Base-by-base conservation (phyloP, 2,113 vertebrate species). In the Thomomys bottae region DNA sequence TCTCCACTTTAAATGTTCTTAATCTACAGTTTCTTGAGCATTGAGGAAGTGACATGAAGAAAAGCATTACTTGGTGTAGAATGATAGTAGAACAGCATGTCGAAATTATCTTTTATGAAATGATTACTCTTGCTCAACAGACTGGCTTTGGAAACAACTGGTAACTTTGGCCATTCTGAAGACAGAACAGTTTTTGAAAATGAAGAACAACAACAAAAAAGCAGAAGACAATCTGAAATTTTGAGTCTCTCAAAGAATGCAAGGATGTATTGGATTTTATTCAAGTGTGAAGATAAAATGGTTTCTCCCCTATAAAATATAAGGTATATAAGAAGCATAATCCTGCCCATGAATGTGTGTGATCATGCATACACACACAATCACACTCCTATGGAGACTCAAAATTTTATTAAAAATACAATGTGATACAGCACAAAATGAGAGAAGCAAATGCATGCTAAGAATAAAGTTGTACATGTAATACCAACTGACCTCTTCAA, bases 141-240 rank as follows among this genome's bases (percentile, higher is more conserved):
- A 94, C 17, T 85, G 34, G 45, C 70, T 85, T 66, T 86, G 24
- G 8, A 77, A 89, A 71, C 23, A 76, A 28, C 73, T 1, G 45
- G 88, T 80, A 78, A 64, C 38, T 86, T 86, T 75, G 21, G 54
- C 30, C 15, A 71, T 45, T 96, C 24, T 82, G 59, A 82, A 91
- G 6, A 87, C 5, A 11, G n/a, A 88, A 66, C 8, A 32, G 9
- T 17, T 88, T 70, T 49, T 72, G 28, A 89, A 68, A 84, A n/a
- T n/a, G n/a, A n/a, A n/a, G n/a, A n/a, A n/a, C n/a, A n/a, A n/a
- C n/a, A n/a, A n/a, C n/a, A 12, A 57, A 26, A 57, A 61, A 66
- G 57, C 42, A 20, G 9, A 87, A 85, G 7, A 26, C 3, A 79
- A 64, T 40, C 91, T 42, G n/a, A 34, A 4, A 66, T 42, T 28